Base-by-base conservation (phyloP, 2,888 invertebrate species). In the Galerucella pusilla region DNA sequence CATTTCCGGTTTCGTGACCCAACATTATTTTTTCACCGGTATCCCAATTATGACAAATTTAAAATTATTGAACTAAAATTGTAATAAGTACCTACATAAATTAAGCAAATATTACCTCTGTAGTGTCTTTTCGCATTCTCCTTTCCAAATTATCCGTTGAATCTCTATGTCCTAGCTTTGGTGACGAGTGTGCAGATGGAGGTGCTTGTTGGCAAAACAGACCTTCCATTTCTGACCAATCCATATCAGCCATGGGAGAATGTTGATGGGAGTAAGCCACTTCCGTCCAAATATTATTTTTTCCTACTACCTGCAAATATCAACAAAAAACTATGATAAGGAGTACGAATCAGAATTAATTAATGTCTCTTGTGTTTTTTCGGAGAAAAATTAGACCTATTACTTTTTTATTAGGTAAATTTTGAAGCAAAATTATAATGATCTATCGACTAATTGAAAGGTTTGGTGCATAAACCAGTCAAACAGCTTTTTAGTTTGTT, bases 221-320 rank as follows among this genome's bases (percentile, higher is more conserved):
- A 4, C 95, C 96, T 87, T 98, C 98, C 90, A 98, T 96, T 86
- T 96, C 96, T 46, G 92, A 93, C 94, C 98, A 98, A 87, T 98
- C 96, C 79, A 98, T 90, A 79, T 95, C 94, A 2, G 94, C 91
- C 89, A 94, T 94, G 14, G 95, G 94, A 1, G 94, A 93, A 85
- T 94, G 92, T 84, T 96, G 94, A 88, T 96, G 96, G 82, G 92
- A 93, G 81, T 92, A 92, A 3, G 96, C 96, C 78, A 97, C 95
- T 78, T 94, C 90, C 1, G 96, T 94, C 98, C 98, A 98, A 83
- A 98, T 94, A 86, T 98, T 98, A 82, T 94, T 93, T 86, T 94
- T 95, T 66, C 96, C 96, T 74, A 97, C 91, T 52, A 97, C 95
- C 92, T 94, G 85, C 6, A 85, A 81, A 72, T 65, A 75, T 73